Base-by-base conservation (phyloP, 1,140 invertebrate species). In the Rhagoletis zephyria region DNA sequence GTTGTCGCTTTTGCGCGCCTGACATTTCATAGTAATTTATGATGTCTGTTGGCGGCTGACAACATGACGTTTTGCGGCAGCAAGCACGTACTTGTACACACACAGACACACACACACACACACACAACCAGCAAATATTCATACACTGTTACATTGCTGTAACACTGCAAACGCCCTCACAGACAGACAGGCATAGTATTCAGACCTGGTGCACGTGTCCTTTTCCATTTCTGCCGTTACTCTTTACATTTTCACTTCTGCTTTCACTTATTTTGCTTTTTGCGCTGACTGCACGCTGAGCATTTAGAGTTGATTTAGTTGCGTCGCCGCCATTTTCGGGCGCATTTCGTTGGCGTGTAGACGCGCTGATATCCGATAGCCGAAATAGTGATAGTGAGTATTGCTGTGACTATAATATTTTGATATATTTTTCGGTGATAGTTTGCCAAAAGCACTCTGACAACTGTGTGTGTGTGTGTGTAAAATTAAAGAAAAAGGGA, bases 1-100 rank as follows among this genome's bases (percentile, higher is more conserved):
- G 45, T 56, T 81, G 74, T 10, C 6, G 48, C 48, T 81, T 56
- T 81, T 48, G 16, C 40, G n/a, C 45, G 45, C 4, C 74, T 77
- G 74, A 51, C 74, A 77, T 56, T 56, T 30, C 3, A 30, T 30
- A 10, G 74, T 59, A 81, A 81, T 48, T 81, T 81, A 81, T 81
- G 74, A 14, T 81, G 74, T 81, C 74, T 81, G 48, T 56, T 81
- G 48, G 74, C 74, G 74, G 74, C 74, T 81, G 45, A 56, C 74
- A 81, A 48, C 74, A 81, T 48, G 45, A 56, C 70, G 70, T n/a
- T 77, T 77, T 51, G 14, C 48, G 16, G 14, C 48, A 51, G 12
- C 48, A 40, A 19, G 64, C 30, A 67, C 30, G 64, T 19, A 30
- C 64, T 42, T 19, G 7, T 19, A 67, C 64, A 30, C 64, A 67